Evolutionary conservation across 2,113 vertebrate species (phyloP), one percentile per base, ranked within the genome.

Genomic region (Sander lucioperca): DNA sequence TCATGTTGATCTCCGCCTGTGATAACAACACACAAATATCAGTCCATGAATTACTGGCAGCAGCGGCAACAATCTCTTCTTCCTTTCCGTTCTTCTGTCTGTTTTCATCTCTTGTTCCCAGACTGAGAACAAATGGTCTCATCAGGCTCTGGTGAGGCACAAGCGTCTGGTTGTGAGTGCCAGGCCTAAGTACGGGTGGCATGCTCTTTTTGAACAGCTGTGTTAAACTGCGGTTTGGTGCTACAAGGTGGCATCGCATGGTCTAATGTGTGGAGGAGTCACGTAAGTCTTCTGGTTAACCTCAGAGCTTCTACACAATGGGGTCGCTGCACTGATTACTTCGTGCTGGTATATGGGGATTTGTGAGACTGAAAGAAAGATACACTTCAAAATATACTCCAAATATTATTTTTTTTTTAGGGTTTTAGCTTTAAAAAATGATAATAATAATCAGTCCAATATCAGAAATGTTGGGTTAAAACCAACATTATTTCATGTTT

Each of bases 1-100:
- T 51, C 45, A 50, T 54, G 74, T 85, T 4, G 67, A 77, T 89
- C 85, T 87, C 56, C 23, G 36, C 54, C 21, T 51, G 83, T 5
- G 89, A 94, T 92, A 92, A 93, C 76, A 92, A 93, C 76, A 54
- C 63, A 84, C 80, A 91, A 84, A 79, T 87, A 93, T 89, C 65
- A n/a, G 92, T 92, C 90, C 81, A 53, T 43, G 77, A 83, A 72
- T 78, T 72, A 75, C 83, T 62, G 80, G 78, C 85, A 86, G 80
- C 69, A 36, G 75, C 51, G 47, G 82, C 73, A 73, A 79, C 83
- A 87, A 86, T 92, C 50, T 71, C 39, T 78, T 72, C 66, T 77
- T 77, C 89, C 61, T 84, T 77, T 48, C 50, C 0, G 6, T 3
- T 74, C 79, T 53, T 85, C 67, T 48, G 56, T 43, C 77, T 64